These are phyloP conservation scores for Oryzias sinensis DNA, from an alignment of 2,797 vertebrate genomes.

Conservation along the genomic window DNA sequence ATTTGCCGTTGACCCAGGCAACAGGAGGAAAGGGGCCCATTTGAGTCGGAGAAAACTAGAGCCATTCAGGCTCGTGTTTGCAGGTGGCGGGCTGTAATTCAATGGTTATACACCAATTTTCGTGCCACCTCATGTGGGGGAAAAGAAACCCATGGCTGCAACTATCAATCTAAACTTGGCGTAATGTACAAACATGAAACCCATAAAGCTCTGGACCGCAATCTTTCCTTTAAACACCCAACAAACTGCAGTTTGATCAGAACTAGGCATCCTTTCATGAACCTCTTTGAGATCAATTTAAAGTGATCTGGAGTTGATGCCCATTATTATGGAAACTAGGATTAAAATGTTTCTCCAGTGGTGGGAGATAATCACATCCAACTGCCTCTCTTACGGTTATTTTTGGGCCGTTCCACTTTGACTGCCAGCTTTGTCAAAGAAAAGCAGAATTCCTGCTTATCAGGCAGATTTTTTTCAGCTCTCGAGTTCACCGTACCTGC, in stretches of 20 bases:
- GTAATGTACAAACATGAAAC: constrained; percentile 13
- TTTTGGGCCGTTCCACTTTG: background rate
- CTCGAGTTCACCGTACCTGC: constrained; percentile 1
- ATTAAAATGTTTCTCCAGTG: background rate
- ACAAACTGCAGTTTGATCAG: background rate
- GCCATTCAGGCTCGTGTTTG: constrained; percentile 57
- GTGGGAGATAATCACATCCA: background rate
- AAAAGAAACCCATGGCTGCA: constrained; percentile 33
- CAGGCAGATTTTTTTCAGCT: background rate
- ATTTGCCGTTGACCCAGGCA: constrained; percentile 70
- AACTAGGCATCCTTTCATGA: background rate
- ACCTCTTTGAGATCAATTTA: background rate
- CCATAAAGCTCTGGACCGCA: constrained; percentile 6
- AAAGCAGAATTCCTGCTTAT: background rate
- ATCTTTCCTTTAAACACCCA: background rate
- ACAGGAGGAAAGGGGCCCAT: constrained; percentile 60
- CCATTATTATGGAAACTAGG: constrained; percentile 2
- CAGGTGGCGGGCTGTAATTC: constrained; percentile 44
- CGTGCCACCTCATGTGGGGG: constrained; percentile 29
- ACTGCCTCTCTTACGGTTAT: background rate
- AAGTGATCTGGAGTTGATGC: background rate
- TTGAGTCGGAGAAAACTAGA: constrained; percentile 45
- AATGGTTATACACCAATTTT: constrained; percentile 36
- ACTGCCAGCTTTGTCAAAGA: background rate
- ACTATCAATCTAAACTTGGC: constrained; percentile 3